Conservation (phyloP, 2,113 vertebrate genomes). For the Pongo abelii region DNA sequence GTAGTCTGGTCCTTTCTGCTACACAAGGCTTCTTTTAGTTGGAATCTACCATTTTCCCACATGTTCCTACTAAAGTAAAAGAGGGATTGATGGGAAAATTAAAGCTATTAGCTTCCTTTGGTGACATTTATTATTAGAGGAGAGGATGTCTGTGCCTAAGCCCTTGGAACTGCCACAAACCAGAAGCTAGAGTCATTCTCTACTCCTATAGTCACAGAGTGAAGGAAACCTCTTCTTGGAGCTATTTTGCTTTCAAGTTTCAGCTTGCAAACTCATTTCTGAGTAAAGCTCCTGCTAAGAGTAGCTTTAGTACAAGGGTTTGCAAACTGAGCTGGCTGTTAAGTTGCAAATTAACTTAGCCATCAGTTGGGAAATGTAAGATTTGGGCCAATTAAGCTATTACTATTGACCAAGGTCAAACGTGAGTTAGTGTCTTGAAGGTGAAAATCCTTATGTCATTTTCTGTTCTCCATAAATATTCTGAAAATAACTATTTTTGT, state of each 20-base stretch:
- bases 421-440: slow-evolving; percentile 51
- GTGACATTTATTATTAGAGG: not conserved
- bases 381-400: slow-evolving; percentile 47
- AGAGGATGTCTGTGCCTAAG: not conserved
- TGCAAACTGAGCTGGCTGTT: slow-evolving; percentile 10
- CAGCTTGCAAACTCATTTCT: not conserved
- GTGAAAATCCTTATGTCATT: slow-evolving; percentile 58
- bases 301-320: not conserved
- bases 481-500: slow-evolving; percentile 55
- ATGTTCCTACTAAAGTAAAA: not conserved
- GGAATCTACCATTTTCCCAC: not conserved
- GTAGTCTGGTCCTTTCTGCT: not conserved
- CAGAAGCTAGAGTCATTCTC: not conserved
- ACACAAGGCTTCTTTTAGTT: not conserved
- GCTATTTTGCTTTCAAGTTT: not conserved
- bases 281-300: not conserved
- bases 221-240: not conserved
- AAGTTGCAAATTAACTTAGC: slow-evolving; percentile 53
- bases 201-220: not conserved
- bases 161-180: not conserved
- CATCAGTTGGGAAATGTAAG: slow-evolving; percentile 44
- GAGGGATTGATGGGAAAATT: not conserved
- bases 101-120: not conserved
- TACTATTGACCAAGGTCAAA: slow-evolving; percentile 55
- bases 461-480: slow-evolving; percentile 64